A percentile compares a stretch with the other conserved stretches of the same genome.
Conservation (phyloP, 2,797 vertebrate species). For the Telmatherina bonti region DNA sequence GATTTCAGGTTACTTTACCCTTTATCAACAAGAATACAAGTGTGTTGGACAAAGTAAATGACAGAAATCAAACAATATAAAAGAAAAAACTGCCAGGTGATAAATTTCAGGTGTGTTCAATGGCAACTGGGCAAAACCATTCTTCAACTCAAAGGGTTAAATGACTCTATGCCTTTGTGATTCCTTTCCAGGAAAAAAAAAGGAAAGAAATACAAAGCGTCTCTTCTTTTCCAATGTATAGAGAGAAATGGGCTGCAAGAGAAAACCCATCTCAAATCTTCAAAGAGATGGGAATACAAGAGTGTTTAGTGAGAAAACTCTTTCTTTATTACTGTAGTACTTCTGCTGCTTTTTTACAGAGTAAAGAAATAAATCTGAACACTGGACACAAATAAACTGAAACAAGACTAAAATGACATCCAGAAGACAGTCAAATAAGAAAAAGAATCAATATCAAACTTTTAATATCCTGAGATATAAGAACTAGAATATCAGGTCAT, state of each 20-base stretch:
- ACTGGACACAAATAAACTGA: not conserved
- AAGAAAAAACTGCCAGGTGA: not conserved
- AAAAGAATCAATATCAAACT: not conserved
- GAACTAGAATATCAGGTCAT: too few relatives aligned
- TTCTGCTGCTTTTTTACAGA: not conserved
- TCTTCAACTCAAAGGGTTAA: conserved; percentile 26
- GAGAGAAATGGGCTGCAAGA: conserved; percentile 29
- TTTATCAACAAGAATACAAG: not conserved
- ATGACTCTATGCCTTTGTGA: conserved; percentile 59
- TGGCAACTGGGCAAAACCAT: not conserved
- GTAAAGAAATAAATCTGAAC: not conserved
- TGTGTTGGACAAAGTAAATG: too few relatives aligned
- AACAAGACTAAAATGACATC: not conserved
- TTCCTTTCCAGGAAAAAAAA: conserved; percentile 14
- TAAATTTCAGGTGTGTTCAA: conserved; percentile 18
- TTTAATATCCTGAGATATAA: too few relatives aligned
- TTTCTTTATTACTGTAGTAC: conserved; percentile 8
- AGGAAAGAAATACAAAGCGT: conserved; percentile 46
- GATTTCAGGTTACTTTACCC: not conserved
- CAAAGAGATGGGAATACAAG: conserved; percentile 6
- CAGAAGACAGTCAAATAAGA: not conserved
- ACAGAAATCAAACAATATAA: not conserved
- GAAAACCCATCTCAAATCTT: conserved; percentile 21
- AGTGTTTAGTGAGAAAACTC: conserved; percentile 19
- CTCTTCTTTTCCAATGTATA: conserved; percentile 59